phyloP scores from a whole-genome alignment of 2,797 vertebrate species.

The Stomatorhinus walkeri region DNA sequence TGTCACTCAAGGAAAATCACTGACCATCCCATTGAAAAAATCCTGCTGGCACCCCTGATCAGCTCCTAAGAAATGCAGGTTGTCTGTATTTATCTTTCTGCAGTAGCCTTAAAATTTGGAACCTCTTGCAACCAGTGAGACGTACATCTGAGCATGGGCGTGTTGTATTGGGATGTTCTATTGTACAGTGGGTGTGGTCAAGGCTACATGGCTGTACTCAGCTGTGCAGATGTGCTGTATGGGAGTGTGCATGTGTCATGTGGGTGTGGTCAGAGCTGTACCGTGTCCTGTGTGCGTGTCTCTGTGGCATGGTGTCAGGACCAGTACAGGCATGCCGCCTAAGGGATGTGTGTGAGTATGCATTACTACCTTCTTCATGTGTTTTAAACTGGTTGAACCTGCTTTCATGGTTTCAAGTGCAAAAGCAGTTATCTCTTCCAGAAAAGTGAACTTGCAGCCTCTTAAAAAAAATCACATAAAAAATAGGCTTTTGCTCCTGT shows the following conservation, averaged over 20 bases:
- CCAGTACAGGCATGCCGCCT: not conserved
- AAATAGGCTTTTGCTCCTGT: not conserved
- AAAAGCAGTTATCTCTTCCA: not conserved
- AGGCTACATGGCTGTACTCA: not conserved
- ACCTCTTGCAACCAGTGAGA: not conserved
- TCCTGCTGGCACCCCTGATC: not conserved
- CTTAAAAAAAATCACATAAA: not conserved
- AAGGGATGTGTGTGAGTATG: not conserved
- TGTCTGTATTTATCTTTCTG: not conserved
- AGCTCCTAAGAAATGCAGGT: not conserved
- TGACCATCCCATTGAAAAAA: not conserved
- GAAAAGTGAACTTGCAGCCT: not conserved
- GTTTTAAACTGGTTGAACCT: not conserved
- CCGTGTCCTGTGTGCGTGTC: not conserved
- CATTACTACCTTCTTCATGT: not conserved
- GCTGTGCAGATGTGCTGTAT: not conserved
- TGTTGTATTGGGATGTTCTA: not conserved
- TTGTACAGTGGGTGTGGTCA: not conserved
- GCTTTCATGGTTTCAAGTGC: not conserved
- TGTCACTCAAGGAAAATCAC: not conserved
- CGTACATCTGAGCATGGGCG: not conserved
- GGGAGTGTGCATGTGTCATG: not conserved
- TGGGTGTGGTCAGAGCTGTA: not conserved
- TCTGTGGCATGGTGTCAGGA: not conserved
- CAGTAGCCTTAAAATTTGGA: not conserved